These are phyloP conservation scores for Otocyon megalotis DNA, from an alignment of 2,113 vertebrate species.

Conservation along the genomic window DNA sequence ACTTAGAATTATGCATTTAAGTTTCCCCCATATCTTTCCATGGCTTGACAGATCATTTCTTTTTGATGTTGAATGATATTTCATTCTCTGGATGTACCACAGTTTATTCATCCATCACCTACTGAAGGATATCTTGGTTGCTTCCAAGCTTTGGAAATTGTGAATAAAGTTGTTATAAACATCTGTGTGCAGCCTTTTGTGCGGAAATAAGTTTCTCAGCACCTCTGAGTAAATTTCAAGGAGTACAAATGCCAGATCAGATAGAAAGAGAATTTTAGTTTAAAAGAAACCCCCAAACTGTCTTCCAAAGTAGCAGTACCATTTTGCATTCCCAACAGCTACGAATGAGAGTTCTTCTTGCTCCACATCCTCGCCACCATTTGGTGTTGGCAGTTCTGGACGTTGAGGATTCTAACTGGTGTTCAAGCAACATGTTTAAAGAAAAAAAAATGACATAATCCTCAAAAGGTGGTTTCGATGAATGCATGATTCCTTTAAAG, in stretches of 20 bases:
- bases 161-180: not conserved
- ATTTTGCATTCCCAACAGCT: not conserved
- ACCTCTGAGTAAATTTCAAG: constrained; percentile 30
- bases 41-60: not conserved
- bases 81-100: not conserved
- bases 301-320: not conserved
- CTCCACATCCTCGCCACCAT: not conserved
- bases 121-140: not conserved
- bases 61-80: not conserved
- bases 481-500: constrained; percentile 64
- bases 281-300: not conserved
- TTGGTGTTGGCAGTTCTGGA: not conserved
- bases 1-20: not conserved
- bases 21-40: not conserved
- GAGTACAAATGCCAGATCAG: not conserved
- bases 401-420: not conserved
- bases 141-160: not conserved
- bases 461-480: constrained; percentile 57
- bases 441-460: constrained; percentile 44
- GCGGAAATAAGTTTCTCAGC: not conserved
- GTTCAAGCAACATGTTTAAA: constrained; percentile 62
- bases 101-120: not conserved
- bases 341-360: not conserved
- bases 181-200: not conserved
- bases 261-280: not conserved